Evolutionary conservation across 2,888 invertebrate species (phyloP).

Genomic region (Calliscelio sp.): DNA sequence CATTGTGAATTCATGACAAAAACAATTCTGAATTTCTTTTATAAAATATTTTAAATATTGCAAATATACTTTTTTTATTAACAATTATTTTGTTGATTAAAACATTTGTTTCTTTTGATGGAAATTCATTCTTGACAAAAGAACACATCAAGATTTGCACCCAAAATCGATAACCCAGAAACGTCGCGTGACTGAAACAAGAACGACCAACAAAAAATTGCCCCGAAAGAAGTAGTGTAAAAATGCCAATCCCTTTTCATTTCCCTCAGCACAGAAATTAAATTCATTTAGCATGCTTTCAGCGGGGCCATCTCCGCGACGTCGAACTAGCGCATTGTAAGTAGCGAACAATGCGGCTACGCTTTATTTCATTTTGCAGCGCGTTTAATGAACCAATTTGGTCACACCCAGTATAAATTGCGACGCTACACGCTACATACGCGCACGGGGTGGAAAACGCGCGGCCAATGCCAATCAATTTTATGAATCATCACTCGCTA

Average conservation of each 20-base stretch:
- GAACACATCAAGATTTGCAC: no score
- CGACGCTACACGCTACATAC: constrained; percentile 31
- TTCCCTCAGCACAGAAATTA: constrained; percentile 22
- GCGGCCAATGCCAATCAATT: constrained; percentile 62
- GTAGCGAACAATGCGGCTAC: constrained; percentile 37
- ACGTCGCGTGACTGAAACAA: neutral
- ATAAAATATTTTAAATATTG: no score
- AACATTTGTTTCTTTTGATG: no score
- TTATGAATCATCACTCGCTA: constrained; percentile 61
- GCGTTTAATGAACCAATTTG: constrained; percentile 65
- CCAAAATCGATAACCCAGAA: no score
- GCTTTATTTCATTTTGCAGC: constrained; percentile 48
- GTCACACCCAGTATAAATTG: constrained; percentile 66
- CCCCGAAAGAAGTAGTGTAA: neutral
- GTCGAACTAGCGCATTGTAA: constrained; percentile 18
- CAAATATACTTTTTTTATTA: no score
- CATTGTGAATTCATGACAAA: no score
- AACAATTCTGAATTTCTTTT: no score
- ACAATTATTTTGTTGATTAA: no score
- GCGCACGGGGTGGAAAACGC: constrained; percentile 47
- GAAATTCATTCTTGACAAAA: no score
- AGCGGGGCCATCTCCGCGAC: constrained; percentile 4
- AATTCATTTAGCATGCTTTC: constrained; percentile 36
- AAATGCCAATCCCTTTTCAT: constrained; percentile 23
- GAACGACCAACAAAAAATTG: neutral